Percentiles rank a stretch among this genome's conserved stretches.
Evolutionary conservation across 2,888 invertebrate genomes (phyloP).

Genomic region (Caenorhabditis wallacei): DNA sequence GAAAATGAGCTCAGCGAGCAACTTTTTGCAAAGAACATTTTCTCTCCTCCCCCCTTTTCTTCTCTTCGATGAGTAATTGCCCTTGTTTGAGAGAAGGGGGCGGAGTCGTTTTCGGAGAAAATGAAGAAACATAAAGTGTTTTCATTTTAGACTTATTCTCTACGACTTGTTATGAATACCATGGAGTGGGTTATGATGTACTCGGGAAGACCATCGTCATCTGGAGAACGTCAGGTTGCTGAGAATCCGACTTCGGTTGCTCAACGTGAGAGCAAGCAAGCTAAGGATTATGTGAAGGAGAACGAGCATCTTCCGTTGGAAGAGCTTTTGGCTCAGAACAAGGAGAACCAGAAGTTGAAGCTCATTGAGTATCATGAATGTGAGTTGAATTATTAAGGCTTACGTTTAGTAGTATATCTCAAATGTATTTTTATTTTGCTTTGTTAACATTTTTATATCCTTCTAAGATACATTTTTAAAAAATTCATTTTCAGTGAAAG

Average conservation of each 20-base stretch:
- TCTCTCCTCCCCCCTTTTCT: slow-evolving; percentile 16
- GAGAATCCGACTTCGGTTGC: neutral
- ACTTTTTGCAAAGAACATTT: slow-evolving; percentile 43
- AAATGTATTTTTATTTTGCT: no score
- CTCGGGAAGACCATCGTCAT: slow-evolving; percentile 42
- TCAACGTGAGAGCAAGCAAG: slow-evolving; percentile 30
- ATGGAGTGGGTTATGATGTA: slow-evolving; percentile 42
- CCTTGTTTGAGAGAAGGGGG: slow-evolving; percentile 34
- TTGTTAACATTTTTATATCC: no score
- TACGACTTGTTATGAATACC: neutral
- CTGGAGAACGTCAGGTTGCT: neutral
- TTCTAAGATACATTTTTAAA: no score
- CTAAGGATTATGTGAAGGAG: slow-evolving; percentile 27
- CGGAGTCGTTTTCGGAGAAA: slow-evolving; percentile 3
- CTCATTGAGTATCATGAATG: slow-evolving; percentile 20
- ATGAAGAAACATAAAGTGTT: neutral
- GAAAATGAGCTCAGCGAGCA: no score
- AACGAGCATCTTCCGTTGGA: slow-evolving; percentile 26
- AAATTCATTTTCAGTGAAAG: slow-evolving; percentile 39
- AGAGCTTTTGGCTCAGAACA: slow-evolving; percentile 15
- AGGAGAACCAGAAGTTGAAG: slow-evolving; percentile 19
- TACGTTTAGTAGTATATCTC: no score
- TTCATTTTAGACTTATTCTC: slow-evolving; percentile 10
- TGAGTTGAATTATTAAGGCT: slow-evolving; percentile 21
- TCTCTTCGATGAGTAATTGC: slow-evolving; percentile 27